These are phyloP conservation scores for Deroplatys truncata DNA, from an alignment of 2,888 invertebrate genomes.

Conservation along the genomic window DNA sequence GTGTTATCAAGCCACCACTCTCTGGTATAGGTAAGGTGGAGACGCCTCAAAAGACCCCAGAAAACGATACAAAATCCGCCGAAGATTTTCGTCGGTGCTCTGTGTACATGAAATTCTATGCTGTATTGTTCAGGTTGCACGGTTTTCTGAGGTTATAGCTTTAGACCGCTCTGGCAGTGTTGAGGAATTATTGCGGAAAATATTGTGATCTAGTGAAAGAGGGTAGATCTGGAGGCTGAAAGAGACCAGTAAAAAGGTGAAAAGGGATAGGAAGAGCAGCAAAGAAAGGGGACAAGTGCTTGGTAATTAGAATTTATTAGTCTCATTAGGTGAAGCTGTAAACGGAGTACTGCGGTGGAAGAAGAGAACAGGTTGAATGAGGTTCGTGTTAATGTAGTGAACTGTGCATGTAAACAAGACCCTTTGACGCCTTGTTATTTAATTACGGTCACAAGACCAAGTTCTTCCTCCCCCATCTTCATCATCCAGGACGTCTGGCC, in stretches of 20 bases:
- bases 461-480: neutral
- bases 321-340: constrained; percentile 1
- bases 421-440: neutral
- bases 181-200: neutral
- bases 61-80: too few species aligned
- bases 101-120: too few species aligned
- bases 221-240: neutral
- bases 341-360: neutral
- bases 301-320: constrained; percentile 6
- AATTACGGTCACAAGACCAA: neutral
- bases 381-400: neutral
- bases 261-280: neutral
- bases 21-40: too few species aligned
- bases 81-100: too few species aligned
- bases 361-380: neutral
- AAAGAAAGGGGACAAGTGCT: neutral
- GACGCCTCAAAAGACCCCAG: too few species aligned
- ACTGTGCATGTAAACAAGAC: neutral
- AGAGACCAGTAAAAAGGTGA: neutral
- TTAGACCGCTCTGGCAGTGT: too few species aligned
- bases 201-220: neutral
- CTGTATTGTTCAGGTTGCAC: too few species aligned
- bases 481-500: neutral
- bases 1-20: too few species aligned
- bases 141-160: too few species aligned